phyloP scores from a whole-genome alignment of 2,113 vertebrate species.

The Edolisoma coerulescens region DNA sequence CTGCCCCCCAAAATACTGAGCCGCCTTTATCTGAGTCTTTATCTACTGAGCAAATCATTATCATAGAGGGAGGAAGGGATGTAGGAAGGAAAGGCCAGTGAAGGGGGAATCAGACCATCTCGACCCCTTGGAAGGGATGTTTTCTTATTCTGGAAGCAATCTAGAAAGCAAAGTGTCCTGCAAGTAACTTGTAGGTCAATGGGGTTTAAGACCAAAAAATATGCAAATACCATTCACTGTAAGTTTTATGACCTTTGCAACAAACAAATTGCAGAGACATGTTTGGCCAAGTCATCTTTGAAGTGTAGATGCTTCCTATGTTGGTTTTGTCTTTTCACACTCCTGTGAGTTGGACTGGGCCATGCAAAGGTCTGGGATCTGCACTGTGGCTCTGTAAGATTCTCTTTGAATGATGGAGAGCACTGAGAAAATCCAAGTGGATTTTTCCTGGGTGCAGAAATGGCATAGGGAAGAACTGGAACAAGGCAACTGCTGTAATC shows the following conservation, averaged over 20 bases:
- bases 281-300: background rate
- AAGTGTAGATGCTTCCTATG: background rate
- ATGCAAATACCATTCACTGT: background rate
- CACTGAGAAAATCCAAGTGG: background rate
- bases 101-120: background rate
- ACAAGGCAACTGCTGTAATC: background rate
- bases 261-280: background rate
- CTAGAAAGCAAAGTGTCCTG: background rate
- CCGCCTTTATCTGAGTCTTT: too few species aligned
- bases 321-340: background rate
- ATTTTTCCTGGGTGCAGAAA: background rate
- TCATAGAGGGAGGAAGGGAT: background rate
- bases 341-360: background rate
- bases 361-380: background rate
- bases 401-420: background rate
- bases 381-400: background rate
- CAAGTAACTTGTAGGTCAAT: background rate
- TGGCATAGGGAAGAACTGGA: background rate
- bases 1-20: rapidly evolving
- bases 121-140: background rate
- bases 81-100: background rate
- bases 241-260: background rate
- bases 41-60: background rate
- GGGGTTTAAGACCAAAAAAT: background rate
- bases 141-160: background rate